Base-by-base conservation (phyloP, 2,888 invertebrate genomes). In the Tupiocoris notatus region DNA sequence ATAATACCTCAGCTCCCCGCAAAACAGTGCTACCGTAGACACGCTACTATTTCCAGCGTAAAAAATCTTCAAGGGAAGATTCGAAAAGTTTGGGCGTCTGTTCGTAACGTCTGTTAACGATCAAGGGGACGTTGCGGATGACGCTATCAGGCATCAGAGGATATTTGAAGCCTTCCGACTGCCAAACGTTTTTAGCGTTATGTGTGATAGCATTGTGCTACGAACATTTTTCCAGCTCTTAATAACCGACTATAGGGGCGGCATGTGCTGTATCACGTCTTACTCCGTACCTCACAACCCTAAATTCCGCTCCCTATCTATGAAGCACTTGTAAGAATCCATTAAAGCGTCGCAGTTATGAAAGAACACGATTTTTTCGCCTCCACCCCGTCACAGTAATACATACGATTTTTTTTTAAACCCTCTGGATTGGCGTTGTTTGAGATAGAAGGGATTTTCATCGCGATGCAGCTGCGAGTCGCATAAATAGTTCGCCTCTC, bases 381-480 rank as follows among this genome's bases (percentile, higher is more conserved):
- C 3, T 12, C 39, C 39, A 39, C 39, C 12, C 39, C 39, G 6
- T 39, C 39, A 39, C 39, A 7, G 12, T 39, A 39, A 39, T 39
- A 39, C 12, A 39, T 39, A 39, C 39, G 39, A 39, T 39, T 39
- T 39, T n/a, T n/a, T n/a, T 39, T 39, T 12, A 12, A 39, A 39
- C 12, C 39, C 39, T 39, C 39, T 39, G n/a, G n/a, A n/a, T n/a
- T 12, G 6, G 3, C 39, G 12, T 67, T 67, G 67, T 67, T 67
- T 57, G 67, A 22, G 22, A 56, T 56, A 24, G 67, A 68, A 58
- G 68, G 24, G 68, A 68, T 68, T 68, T 67, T 20, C 57, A 68
- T 68, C 18, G 17, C 9, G 22, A 16, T 68, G 24, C 68, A 68
- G 68, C 68, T 68, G 68, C 68, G 68, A 68, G 39, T 39, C 39